A percentile compares a stretch with the other conserved stretches of the same genome.
Evolutionary conservation across 1,140 invertebrate species (phyloP).

Genomic region (Ostrea denselamellosa): DNA sequence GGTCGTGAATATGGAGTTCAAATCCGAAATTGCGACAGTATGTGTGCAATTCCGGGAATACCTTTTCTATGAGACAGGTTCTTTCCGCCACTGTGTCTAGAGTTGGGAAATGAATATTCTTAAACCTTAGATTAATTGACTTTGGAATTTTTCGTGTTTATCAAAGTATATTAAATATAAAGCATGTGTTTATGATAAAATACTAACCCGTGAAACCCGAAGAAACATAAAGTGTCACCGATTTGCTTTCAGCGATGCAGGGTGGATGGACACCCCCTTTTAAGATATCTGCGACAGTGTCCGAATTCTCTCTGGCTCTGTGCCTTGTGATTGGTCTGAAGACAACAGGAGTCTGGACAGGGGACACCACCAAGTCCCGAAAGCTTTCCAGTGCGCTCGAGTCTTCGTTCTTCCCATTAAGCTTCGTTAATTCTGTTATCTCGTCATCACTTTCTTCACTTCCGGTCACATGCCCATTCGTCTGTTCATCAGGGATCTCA

Average conservation of each 20-base stretch:
- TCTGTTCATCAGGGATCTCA: neutral
- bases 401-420: slow-evolving; percentile 35
- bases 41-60: slow-evolving; percentile 96
- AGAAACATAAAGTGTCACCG: slow-evolving; percentile 69
- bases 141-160: neutral
- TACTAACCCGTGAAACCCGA: slow-evolving; percentile 70
- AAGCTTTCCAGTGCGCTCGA: slow-evolving; percentile 50
- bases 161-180: neutral
- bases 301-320: slow-evolving; percentile 57
- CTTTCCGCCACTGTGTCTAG: slow-evolving; percentile 72
- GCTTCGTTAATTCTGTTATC: slow-evolving; percentile 47
- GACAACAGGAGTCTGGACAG: slow-evolving; percentile 68
- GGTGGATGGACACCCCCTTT: slow-evolving; percentile 68
- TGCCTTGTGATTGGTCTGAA: slow-evolving; percentile 70
- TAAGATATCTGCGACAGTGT: slow-evolving; percentile 65
- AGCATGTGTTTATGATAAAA: too few species aligned
- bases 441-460: slow-evolving; percentile 35
- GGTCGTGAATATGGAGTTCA: slow-evolving; percentile 86
- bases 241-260: slow-evolving; percentile 64
- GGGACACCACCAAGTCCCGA: slow-evolving; percentile 62
- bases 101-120: slow-evolving; percentile 15
- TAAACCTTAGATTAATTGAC: neutral
- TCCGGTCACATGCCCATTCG: neutral
- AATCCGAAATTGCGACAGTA: slow-evolving; percentile 86
- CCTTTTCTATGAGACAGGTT: slow-evolving; percentile 77